Evolutionary conservation across 2,797 vertebrate species (phyloP), one percentile per base, ranked within the genome.

Genomic region (Harpagifer antarcticus): DNA sequence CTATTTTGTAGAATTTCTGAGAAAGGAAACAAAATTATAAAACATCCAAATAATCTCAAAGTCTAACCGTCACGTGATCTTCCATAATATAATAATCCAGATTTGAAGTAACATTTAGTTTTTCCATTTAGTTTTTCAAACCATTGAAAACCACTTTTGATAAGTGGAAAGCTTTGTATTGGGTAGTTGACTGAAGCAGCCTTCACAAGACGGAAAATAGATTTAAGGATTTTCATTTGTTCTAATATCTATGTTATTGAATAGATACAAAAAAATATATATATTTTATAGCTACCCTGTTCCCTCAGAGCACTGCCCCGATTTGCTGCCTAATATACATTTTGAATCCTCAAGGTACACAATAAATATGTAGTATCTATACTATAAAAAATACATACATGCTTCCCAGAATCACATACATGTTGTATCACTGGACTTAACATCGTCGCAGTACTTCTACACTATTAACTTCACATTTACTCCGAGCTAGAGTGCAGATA

Each of bases 331-430:
- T 12, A 44, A 48, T 17, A n/a, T 14, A 63, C 31, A 16, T 48
- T 43, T 19, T 20, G 9, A 71, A 66, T 44, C 50, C 63, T 53
- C 63, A 40, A 44, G 50, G 50, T 66, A 9, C 50, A 66, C 19
- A 53, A 14, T 42, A 17, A 50, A 40, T 9, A 40, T 23, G 33
- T 3, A 42, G 12, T 19, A 33, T 16, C 16, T 33, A 17, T 45
- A 20, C 1, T 2, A 68, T 40, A 16, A 43, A 52, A 61, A 23
- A 62, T 19, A 37, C 3, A 44, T 50, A 19, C 16, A 19, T 17
- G 59, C 9, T 37, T 40, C 37, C 14, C 33, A 2, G 54, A 57
- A 44, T 33, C 16, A 23, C 33, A 59, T 15, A 16, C 42, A 17
- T 23, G 17, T 44, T 49, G 23, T 20, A 19, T 45, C 37, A 45